Percentiles rank a stretch among this genome's conserved stretches.
These are phyloP conservation scores for Drosophila rubida DNA, from an alignment of 2,888 invertebrate genomes.

Conservation along the genomic window DNA sequence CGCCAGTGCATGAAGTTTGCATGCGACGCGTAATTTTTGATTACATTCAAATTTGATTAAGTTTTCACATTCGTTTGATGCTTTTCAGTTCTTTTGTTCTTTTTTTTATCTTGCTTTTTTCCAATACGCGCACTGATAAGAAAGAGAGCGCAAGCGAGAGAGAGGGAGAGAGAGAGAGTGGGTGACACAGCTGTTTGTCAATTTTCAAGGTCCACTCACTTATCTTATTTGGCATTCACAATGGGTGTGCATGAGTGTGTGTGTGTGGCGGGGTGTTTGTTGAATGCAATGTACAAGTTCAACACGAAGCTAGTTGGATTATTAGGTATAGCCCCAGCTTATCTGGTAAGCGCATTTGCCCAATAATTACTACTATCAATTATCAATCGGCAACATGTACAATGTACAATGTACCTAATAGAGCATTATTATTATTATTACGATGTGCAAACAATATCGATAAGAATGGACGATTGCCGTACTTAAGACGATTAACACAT, in stretches of 20 bases:
- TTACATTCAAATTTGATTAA: slow-evolving; percentile 36
- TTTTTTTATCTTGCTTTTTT: slow-evolving; percentile 32
- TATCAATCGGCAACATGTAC: slow-evolving; percentile 47
- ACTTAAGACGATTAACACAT: slow-evolving; percentile 9
- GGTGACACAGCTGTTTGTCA: slow-evolving; percentile 66
- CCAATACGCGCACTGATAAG: slow-evolving; percentile 27
- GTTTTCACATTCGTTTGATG: slow-evolving; percentile 23
- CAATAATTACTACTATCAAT: slow-evolving; percentile 66
- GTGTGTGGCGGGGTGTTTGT: slow-evolving; percentile 13
- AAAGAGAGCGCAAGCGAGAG: slow-evolving; percentile 1
- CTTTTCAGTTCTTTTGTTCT: slow-evolving; percentile 19
- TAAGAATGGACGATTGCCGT: slow-evolving; percentile 32
- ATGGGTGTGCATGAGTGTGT: slow-evolving; percentile 13
- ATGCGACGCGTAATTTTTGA: slow-evolving; percentile 31
- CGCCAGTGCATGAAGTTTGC: slow-evolving; percentile 27
- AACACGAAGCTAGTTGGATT: slow-evolving; percentile 36
- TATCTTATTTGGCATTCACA: slow-evolving; percentile 63
- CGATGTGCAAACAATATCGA: slow-evolving; percentile 34
- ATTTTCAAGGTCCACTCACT: slow-evolving; percentile 70
- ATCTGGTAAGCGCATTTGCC: slow-evolving; percentile 66
- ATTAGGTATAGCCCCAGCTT: slow-evolving; percentile 52
- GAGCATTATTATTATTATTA: slow-evolving; percentile 27
- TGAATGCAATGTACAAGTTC: slow-evolving; percentile 36
- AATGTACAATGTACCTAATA: slow-evolving; percentile 34
- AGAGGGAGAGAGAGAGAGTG: slow-evolving; percentile 21